phyloP scores from a whole-genome alignment of 2,113 vertebrate genomes.

The Anguilla japonica region DNA sequence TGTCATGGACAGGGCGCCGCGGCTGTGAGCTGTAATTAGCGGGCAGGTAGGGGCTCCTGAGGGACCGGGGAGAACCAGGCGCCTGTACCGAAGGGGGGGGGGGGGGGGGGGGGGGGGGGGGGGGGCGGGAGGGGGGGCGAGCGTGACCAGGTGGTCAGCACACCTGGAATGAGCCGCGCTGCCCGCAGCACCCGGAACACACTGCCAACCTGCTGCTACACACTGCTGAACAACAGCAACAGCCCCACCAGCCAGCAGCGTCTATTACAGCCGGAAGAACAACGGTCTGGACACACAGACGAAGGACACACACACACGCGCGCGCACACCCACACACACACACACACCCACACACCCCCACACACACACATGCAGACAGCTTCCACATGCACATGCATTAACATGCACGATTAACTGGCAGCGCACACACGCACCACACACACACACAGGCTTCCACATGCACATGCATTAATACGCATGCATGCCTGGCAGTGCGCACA shows the following conservation, averaged over 20 bases:
- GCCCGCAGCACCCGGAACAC: not conserved
- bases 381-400: not conserved
- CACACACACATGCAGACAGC: no score
- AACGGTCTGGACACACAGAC: no score
- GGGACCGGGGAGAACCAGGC: not conserved
- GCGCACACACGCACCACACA: not conserved
- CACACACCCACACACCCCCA: not conserved
- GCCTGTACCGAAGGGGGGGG: not conserved
- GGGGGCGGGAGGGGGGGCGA: not conserved
- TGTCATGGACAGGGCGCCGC: slow-evolving; percentile 49
- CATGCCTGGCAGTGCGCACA: not conserved
- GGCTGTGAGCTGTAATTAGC: slow-evolving; percentile 55
- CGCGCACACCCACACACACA: not conserved
- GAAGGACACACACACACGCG: no score
- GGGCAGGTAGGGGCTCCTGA: slow-evolving; percentile 49
- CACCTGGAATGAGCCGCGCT: not conserved
- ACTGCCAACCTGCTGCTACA: not conserved
- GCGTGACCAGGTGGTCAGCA: not conserved
- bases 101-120: not conserved
- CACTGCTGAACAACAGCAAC: not conserved
- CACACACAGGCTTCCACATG: no score
- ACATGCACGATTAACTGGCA: not conserved
- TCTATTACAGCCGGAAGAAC: not conserved
- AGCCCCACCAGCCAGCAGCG: not conserved
- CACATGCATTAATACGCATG: no score